Base-by-base conservation (phyloP, 92 coral and sea anemone species). In the Montipora capitata region DNA sequence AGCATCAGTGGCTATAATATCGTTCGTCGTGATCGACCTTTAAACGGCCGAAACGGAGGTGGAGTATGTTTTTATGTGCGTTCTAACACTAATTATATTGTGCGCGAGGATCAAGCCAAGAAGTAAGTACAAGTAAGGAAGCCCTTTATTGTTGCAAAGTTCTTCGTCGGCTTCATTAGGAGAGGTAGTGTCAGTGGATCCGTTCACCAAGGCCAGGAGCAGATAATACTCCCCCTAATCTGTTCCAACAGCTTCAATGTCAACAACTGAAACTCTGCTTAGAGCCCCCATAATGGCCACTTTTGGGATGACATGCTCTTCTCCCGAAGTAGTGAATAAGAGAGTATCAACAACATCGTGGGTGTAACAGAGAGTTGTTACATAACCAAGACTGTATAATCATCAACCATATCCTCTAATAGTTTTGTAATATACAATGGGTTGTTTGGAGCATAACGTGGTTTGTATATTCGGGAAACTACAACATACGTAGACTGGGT, bases 341-440 rank as follows among this genome's bases (percentile, higher is more conserved):
- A 82, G 70, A 40, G 81, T 89, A 56, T 89, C 93, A 75, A 89
- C 80, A 74, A 89, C 2, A 42, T 84, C 89, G 81, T 89, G 89
- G 81, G 73, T 84, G 76, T 89, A 61, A 42, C 82, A 84, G 27
- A 40, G 67, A 13, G 82, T 80, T 81, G 64, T 54, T 18, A 79
- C 58, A 79, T 80, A 73, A 6, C 71, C 20, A 82, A 52, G 72
- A 57, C 49, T 73, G n/a, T 40, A 79, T 82, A 76, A 52, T 88
- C 88, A 12, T 74, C 82, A 61, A 70, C 67, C 76, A 44, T 7
- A 44, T 44, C 51, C 51, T 44, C 89, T 68, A 51, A 58, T 82
- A 89, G 82, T 54, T 65, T 82, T 52, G 9, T 78, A 82, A 89
- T 54, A 72, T 83, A 89, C 44, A 82, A 64, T 80, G 77, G 72